A percentile compares a stretch with the other conserved stretches of the same genome.
These are phyloP conservation scores for Chloroceryle aenea DNA, from an alignment of 2,113 vertebrate species.

Conservation along the genomic window DNA sequence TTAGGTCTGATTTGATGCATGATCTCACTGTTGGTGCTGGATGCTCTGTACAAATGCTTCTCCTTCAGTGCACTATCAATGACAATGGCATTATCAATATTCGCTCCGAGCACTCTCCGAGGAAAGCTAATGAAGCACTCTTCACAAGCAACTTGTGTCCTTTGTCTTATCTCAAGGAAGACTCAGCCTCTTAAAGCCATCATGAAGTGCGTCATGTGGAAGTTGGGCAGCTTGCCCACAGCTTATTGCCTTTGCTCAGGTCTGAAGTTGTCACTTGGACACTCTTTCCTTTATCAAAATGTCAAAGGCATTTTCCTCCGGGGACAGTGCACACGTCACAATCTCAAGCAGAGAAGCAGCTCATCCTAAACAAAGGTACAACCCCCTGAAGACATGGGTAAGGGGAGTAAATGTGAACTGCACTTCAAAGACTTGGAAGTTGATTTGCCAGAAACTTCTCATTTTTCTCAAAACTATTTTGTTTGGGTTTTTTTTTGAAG, in stretches of 20 bases:
- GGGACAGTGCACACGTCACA: background rate
- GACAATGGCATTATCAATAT: slow-evolving; percentile 69
- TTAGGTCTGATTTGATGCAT: slow-evolving; percentile 59
- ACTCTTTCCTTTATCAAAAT: slow-evolving; percentile 1
- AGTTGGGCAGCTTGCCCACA: background rate
- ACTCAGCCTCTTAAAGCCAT: slow-evolving; percentile 22
- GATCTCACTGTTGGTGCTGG: slow-evolving; percentile 67
- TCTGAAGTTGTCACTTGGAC: background rate
- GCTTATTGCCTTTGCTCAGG: slow-evolving; percentile 28
- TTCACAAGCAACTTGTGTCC: background rate
- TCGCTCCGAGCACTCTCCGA: slow-evolving; percentile 6
- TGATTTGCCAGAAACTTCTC: background rate
- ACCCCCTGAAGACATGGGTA: background rate
- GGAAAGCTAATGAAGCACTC: slow-evolving; percentile 51
- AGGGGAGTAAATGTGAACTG: background rate
- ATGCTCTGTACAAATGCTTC: slow-evolving; percentile 55
- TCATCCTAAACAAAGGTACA: background rate
- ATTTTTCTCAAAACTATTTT: background rate
- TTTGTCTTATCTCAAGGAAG: slow-evolving; percentile 40
- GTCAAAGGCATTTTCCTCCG: slow-evolving; percentile 43
- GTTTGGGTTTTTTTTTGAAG: background rate
- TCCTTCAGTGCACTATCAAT: slow-evolving; percentile 63
- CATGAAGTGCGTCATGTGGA: slow-evolving; percentile 43
- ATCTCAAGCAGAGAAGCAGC: background rate
- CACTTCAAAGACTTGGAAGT: background rate